Base-by-base conservation (phyloP, 2,888 invertebrate species). In the Dexiosoma caninum region DNA sequence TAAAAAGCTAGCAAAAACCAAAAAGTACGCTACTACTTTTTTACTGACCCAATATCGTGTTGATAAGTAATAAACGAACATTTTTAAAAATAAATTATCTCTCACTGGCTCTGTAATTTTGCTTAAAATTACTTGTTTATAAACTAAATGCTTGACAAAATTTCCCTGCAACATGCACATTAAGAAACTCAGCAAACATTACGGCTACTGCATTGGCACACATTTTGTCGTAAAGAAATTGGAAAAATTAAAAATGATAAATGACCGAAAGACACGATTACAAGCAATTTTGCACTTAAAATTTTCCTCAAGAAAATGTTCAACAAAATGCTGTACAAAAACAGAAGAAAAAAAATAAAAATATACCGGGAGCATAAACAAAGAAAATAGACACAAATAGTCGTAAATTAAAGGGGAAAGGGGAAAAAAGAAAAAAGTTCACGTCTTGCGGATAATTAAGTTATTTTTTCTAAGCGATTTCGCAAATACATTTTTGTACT, bases 191-290 rank as follows among this genome's bases (percentile, higher is more conserved):
- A n/a, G n/a, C n/a, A n/a, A n/a, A n/a, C n/a, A n/a, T n/a, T n/a
- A n/a, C n/a, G n/a, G n/a, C 21, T n/a, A 21, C 4, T n/a, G 40
- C 27, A 60, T 10, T 19, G 7, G 7, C 57, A n/a, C 16, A 16
- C 42, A 6, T 35, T 27, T 21, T 46, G 21, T 42, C 10, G 60
- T 2, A 60, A n/a, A 60, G 27, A 42, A 37, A 19, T 30, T 40
- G 42, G 3, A 69, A 66, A 71, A 60, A 19, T 21, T 51, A 71
- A 66, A 62, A 16, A 71, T 78, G 71, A 78, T 78, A 78, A 78
- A 78, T 78, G 78, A 53, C 44, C 66, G 19, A 35, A 53, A 59
- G 12, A 14, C 78, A 78, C 78, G 78, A 51, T 60, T 60, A 59
- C 42, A 66, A 53, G 49, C 30, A 2, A 12, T 27, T 49, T 23